phyloP scores from a whole-genome alignment of 1,140 invertebrate species.

The Drosophila jambulina region DNA sequence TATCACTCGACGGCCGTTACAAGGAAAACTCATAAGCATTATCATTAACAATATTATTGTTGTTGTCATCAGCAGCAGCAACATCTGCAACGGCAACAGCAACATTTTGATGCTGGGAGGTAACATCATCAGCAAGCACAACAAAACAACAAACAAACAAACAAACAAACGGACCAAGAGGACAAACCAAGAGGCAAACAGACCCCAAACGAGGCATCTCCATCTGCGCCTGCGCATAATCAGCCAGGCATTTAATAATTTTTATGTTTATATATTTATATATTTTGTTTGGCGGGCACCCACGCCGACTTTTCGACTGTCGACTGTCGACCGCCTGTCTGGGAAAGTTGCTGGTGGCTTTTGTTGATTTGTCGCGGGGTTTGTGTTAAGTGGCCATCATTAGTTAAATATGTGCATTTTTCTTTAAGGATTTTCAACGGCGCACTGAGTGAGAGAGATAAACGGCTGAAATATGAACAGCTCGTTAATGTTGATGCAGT shows the following conservation, averaged over 20 bases:
- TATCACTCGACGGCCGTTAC: constrained; percentile 71
- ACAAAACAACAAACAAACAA: constrained; percentile 40
- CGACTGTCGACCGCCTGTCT: constrained; percentile 45
- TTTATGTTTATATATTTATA: constrained; percentile 77
- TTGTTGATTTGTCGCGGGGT: constrained; percentile 80
- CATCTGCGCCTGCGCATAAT: constrained; percentile 70
- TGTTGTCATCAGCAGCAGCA: constrained; percentile 68
- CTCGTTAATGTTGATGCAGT: constrained; percentile 57
- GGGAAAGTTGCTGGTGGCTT: constrained; percentile 67
- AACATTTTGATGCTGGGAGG: constrained; percentile 36
- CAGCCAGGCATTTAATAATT: constrained; percentile 82
- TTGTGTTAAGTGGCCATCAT: constrained; percentile 82
- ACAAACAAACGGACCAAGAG: constrained; percentile 11
- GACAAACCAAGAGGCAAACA: constrained; percentile 5
- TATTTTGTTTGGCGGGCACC: constrained; percentile 54
- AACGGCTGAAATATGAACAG: constrained; percentile 58
- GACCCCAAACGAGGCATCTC: constrained; percentile 27
- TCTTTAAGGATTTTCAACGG: constrained; percentile 76
- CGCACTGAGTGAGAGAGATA: constrained; percentile 37
- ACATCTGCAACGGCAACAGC: constrained; percentile 49
- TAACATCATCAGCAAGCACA: constrained; percentile 70
- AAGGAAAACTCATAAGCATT: constrained; percentile 82
- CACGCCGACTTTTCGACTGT: constrained; percentile 47
- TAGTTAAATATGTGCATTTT: constrained; percentile 84
- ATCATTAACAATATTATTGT: constrained; percentile 84